Evolutionary conservation across 2,113 vertebrate species (phyloP).

Genomic region (Protobothrops flavoviridis): DNA sequence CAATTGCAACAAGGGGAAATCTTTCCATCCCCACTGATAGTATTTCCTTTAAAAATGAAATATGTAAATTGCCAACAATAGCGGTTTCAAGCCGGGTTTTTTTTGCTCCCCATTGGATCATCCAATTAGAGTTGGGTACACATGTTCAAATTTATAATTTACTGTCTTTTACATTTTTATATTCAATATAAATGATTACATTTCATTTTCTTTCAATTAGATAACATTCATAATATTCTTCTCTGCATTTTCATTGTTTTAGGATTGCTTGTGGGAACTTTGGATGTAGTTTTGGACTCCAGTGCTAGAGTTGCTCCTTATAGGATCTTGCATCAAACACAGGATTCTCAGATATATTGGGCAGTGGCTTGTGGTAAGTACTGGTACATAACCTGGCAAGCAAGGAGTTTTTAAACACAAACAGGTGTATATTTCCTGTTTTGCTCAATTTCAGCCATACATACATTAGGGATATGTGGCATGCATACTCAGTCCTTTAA

Average conservation of each 20-base stretch:
- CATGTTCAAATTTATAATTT: neutral
- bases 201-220: neutral
- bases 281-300: constrained; percentile 96
- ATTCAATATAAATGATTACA: neutral
- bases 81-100: neutral
- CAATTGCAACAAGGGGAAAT: neutral
- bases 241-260: constrained; percentile 31
- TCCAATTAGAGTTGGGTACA: neutral
- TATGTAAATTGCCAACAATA: neutral
- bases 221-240: neutral
- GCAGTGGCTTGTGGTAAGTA: constrained; percentile 89
- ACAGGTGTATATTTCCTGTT: neutral
- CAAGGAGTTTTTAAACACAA: neutral
- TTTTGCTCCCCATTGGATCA: neutral
- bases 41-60: neutral
- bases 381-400: neutral
- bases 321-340: constrained; percentile 93
- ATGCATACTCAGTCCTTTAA: neutral
- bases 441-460: neutral
- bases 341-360: constrained; percentile 95
- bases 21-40: neutral
- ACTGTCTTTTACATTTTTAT: neutral
- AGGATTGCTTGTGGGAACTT: constrained; percentile 94
- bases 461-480: neutral
- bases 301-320: constrained; percentile 95